These are phyloP conservation scores for Drosophila multiciliata DNA, from an alignment of 2,888 invertebrate genomes.

Conservation along the genomic window DNA sequence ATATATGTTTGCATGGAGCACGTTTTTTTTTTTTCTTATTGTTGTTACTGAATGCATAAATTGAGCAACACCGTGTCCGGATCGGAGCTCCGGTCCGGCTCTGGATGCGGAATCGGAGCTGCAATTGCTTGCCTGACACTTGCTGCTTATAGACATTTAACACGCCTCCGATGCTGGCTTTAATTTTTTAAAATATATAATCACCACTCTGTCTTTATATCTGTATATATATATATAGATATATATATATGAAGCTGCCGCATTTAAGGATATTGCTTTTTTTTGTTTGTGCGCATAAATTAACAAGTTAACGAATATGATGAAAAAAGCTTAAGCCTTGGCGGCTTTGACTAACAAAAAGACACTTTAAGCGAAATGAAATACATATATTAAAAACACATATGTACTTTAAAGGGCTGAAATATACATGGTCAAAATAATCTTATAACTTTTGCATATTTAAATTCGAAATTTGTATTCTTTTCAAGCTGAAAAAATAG, in stretches of 20 bases:
- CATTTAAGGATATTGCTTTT: constrained; percentile 55
- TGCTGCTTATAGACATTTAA: constrained; percentile 76
- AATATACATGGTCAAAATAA: not conserved
- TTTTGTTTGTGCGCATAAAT: constrained; percentile 64
- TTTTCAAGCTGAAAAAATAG: not conserved
- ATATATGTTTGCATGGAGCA: constrained; percentile 74
- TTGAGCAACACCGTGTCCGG: constrained; percentile 54
- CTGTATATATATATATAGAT: constrained; percentile 1
- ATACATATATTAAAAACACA: constrained; percentile 8
- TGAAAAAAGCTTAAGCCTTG: constrained; percentile 7
- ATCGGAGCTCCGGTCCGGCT: constrained; percentile 1
- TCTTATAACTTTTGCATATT: not conserved
- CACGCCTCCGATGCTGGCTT: constrained; percentile 39
- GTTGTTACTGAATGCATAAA: constrained; percentile 65
- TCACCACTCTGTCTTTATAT: constrained; percentile 19
- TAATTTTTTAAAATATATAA: constrained; percentile 42
- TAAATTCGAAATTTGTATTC: not conserved
- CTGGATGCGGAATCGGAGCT: constrained; percentile 40
- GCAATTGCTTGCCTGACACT: constrained; percentile 72
- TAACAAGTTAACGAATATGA: constrained; percentile 35
- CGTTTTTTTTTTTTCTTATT: constrained; percentile 33
- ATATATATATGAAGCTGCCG: constrained; percentile 8
- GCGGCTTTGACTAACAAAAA: not conserved
- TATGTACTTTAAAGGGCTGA: not conserved
- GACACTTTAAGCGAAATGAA: constrained; percentile 11